These are phyloP conservation scores for Aphelocoma californica DNA, from an alignment of 2,797 vertebrate genomes.

Conservation along the genomic window DNA sequence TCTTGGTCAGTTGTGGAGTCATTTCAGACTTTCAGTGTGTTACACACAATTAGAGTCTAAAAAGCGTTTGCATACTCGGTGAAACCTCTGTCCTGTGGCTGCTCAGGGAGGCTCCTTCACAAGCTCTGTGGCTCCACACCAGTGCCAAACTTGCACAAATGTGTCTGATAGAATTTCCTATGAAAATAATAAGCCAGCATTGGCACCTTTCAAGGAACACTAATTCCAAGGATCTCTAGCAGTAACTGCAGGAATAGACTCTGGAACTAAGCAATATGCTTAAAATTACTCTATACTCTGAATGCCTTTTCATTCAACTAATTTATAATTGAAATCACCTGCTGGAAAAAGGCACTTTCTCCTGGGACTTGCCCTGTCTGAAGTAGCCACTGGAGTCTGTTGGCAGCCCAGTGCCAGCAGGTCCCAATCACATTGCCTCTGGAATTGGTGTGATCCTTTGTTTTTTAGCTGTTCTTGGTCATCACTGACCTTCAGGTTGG, in stretches of 20 bases:
- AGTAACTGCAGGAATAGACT: background rate
- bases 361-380: background rate
- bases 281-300: background rate
- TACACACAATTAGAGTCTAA: background rate
- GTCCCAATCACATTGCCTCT: fast-evolving
- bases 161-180: background rate
- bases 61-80: background rate
- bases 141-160: background rate
- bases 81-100: background rate
- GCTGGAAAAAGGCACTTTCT: background rate
- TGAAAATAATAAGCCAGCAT: background rate
- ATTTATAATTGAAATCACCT: background rate
- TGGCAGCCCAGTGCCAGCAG: background rate
- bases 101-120: background rate
- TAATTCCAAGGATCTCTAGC: background rate
- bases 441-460: background rate
- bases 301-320: background rate
- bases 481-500: background rate
- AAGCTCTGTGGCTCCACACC: background rate
- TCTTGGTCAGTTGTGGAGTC: background rate
- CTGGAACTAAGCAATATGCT: background rate
- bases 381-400: background rate
- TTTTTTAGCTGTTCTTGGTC: background rate
- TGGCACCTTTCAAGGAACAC: background rate
- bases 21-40: background rate